Evolutionary conservation across 2,113 vertebrate genomes (phyloP).

Genomic region (Oreocharis arfaki): DNA sequence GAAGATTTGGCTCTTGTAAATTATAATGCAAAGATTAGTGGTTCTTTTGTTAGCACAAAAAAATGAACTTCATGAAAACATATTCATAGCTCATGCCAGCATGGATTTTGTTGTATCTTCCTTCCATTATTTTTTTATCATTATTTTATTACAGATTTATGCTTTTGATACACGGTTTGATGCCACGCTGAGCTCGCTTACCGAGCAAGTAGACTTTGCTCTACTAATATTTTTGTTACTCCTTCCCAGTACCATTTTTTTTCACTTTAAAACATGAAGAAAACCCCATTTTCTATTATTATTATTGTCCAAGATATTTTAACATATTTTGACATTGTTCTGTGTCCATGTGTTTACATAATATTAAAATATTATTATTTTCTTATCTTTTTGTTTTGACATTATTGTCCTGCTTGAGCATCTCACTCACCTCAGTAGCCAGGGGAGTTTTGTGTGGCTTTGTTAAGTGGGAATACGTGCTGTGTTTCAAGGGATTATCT

Average conservation of each 20-base stretch:
- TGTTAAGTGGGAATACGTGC: neutral
- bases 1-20: constrained; percentile 69
- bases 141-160: constrained; percentile 32
- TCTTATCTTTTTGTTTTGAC: constrained; percentile 63
- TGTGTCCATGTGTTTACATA: constrained; percentile 55
- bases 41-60: constrained; percentile 42
- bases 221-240: neutral
- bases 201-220: neutral
- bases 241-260: constrained; percentile 9
- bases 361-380: constrained; percentile 76
- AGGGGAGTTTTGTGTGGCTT: neutral
- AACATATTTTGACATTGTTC: constrained; percentile 49
- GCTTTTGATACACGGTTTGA: neutral
- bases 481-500: neutral
- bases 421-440: constrained; percentile 30
- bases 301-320: neutral
- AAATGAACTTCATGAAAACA: constrained; percentile 58
- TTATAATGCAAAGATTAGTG: constrained; percentile 61
- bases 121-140: constrained; percentile 56
- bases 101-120: constrained; percentile 57
- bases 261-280: constrained; percentile 23
- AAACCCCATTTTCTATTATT: constrained; percentile 32
- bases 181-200: constrained; percentile 43
- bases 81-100: constrained; percentile 13
- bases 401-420: constrained; percentile 59